These are phyloP conservation scores for Vimba vimba DNA, from an alignment of 2,113 vertebrate genomes.

Conservation along the genomic window DNA sequence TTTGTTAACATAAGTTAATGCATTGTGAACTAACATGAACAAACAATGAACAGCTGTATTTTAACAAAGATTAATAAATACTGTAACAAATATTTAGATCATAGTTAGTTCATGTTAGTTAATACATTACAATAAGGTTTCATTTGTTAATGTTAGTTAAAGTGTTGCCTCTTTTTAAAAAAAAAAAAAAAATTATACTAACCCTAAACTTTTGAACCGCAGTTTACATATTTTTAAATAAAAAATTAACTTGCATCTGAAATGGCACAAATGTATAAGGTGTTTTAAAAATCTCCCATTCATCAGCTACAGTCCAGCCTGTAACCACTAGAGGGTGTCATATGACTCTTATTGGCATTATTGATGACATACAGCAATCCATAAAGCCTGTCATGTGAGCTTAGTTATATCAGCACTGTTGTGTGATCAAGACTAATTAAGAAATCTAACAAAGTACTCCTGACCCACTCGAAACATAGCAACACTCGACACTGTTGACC, in stretches of 20 bases:
- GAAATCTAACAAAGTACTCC: not conserved
- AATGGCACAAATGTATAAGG: not conserved
- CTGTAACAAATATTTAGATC: too few species aligned
- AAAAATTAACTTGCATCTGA: not conserved
- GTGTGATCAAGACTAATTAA: not conserved
- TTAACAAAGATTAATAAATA: too few species aligned
- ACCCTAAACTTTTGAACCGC: not conserved
- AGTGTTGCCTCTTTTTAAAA: too few species aligned
- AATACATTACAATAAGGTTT: too few species aligned
- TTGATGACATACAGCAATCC: conserved; percentile 11
- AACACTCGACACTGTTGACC: not conserved
- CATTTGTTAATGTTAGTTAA: too few species aligned
- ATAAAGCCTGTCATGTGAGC: conserved; percentile 34
- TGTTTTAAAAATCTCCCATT: not conserved
- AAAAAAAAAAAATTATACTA: too few species aligned
- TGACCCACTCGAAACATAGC: not conserved
- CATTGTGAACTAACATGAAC: too few species aligned
- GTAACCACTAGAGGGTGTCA: conserved; percentile 45
- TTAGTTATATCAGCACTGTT: not conserved
- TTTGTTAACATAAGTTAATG: too few species aligned
- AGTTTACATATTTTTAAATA: too few species aligned
- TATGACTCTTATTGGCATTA: not conserved
- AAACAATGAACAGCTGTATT: too few species aligned
- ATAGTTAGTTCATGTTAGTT: too few species aligned
- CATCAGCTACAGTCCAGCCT: not conserved